Base-by-base conservation (phyloP, 37 sponge, comb jelly and placozoan genomes). In the Chondrosia reniformis region DNA sequence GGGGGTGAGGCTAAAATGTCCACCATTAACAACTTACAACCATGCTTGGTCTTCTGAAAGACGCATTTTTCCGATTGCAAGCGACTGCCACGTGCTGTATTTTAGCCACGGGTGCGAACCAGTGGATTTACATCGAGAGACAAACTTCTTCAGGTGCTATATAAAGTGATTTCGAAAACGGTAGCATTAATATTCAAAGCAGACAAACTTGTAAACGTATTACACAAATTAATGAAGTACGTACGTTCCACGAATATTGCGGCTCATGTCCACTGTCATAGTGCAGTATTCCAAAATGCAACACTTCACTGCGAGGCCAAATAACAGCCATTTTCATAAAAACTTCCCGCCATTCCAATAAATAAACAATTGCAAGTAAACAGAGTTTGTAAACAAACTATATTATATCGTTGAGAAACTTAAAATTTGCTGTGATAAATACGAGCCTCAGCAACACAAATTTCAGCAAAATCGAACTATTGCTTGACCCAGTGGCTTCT, bases 31-130 rank as follows among this genome's bases (percentile, higher is more conserved):
- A 0, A 86, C 91, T 79, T 43, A 86, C 87, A 86, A 61, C 86
- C 86, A 86, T 21, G 91, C 76, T 1, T 77, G 69, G 15, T 90
- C 87, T 7, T 90, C 91, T 19, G 84, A 22, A 31, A 90, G 27
- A 25, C 46, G 58, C 9, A 86, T 42, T 71, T 82, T 90, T 73
- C 31, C 82, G 46, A 24, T 79, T 21, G 80, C 90, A 42, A 90
- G 75, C 40, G 59, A 74, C 4, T 30, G 61, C 90, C 90, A 90
- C 36, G 42, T 41, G 22, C 80, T 75, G 42, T 81, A 90, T 81
- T 83, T 83, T 40, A 91, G 44, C 63, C 80, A 76, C 0, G 91
- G 87, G 67, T 84, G 84, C 0, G 74, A 64, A 12, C 27, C 40
- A 31, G 72, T 81, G 7, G 67, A 77, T 69, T 86, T 91, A 45